Conservation (phyloP, 2,888 invertebrate genomes). For the Clistopyga incitator region DNA sequence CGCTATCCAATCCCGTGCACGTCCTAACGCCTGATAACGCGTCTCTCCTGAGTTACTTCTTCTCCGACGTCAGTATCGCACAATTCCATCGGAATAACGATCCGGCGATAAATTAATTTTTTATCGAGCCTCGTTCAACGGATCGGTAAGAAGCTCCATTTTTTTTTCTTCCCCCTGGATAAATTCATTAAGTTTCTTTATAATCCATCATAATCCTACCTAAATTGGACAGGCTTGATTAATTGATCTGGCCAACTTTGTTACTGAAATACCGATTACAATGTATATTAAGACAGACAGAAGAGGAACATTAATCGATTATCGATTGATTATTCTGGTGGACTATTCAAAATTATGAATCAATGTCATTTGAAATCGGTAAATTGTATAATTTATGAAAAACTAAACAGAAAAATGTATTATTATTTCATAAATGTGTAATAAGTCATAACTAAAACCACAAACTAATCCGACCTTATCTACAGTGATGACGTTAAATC, state of each 20-base stretch:
- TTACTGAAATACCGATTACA: not conserved
- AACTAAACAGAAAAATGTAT: too few species aligned
- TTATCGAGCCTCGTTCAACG: not conserved
- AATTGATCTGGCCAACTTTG: not conserved
- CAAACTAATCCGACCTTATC: too few species aligned
- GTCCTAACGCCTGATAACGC: constrained; percentile 6
- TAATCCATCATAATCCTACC: not conserved
- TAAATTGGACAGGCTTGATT: constrained; percentile 9
- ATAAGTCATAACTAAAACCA: too few species aligned
- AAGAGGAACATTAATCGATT: not conserved
- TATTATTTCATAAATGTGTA: too few species aligned
- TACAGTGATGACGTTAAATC: too few species aligned
- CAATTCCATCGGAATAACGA: not conserved
- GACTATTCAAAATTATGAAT: too few species aligned
- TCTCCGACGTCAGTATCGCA: not conserved
- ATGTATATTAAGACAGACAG: not conserved
- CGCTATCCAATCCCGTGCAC: constrained; percentile 4
- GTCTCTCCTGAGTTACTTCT: not conserved
- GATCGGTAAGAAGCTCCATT: not conserved
- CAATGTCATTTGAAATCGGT: too few species aligned
- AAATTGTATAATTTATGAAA: too few species aligned
- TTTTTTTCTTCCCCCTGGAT: not conserved
- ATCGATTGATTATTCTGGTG: not conserved
- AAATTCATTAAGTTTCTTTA: not conserved
- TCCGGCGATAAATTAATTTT: constrained; percentile 1